These are phyloP conservation scores for Silurus meridionalis DNA, from an alignment of 2,113 vertebrate genomes.

Conservation along the genomic window DNA sequence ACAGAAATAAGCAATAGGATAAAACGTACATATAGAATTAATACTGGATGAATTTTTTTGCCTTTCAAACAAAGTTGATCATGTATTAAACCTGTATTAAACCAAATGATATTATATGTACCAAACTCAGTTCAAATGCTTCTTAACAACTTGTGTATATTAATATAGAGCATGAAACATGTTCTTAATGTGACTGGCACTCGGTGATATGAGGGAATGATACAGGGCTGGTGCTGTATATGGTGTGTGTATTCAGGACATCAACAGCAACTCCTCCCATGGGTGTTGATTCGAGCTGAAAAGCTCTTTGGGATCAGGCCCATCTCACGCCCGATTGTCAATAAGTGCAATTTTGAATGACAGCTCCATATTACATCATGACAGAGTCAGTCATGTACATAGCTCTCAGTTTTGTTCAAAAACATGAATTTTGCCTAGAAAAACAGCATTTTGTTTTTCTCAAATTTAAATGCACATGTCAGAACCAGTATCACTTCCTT, in stretches of 20 bases:
- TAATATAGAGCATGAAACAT: not conserved
- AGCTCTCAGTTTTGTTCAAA: constrained; percentile 23
- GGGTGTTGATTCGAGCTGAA: constrained; percentile 76
- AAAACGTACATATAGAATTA: not conserved
- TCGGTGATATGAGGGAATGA: not conserved
- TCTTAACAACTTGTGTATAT: too few species aligned
- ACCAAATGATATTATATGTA: not conserved
- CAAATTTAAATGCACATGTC: not conserved
- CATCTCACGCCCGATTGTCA: constrained; percentile 58
- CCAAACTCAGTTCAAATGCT: not conserved
- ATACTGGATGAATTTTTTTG: not conserved
- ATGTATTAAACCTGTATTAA: not conserved
- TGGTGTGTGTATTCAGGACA: not conserved
- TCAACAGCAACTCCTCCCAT: constrained; percentile 58
- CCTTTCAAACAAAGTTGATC: not conserved
- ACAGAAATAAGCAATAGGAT: not conserved
- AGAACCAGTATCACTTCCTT: not conserved
- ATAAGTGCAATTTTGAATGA: constrained; percentile 68
- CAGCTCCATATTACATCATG: constrained; percentile 64
- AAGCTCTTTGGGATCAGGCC: constrained; percentile 53
- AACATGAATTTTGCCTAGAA: not conserved
- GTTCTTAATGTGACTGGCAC: not conserved
- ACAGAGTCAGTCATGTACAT: constrained; percentile 53
- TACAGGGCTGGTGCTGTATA: not conserved
- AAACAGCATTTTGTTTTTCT: not conserved